Conservation (phyloP, 2,113 vertebrate genomes). For the Psammodynastes pulverulentus region DNA sequence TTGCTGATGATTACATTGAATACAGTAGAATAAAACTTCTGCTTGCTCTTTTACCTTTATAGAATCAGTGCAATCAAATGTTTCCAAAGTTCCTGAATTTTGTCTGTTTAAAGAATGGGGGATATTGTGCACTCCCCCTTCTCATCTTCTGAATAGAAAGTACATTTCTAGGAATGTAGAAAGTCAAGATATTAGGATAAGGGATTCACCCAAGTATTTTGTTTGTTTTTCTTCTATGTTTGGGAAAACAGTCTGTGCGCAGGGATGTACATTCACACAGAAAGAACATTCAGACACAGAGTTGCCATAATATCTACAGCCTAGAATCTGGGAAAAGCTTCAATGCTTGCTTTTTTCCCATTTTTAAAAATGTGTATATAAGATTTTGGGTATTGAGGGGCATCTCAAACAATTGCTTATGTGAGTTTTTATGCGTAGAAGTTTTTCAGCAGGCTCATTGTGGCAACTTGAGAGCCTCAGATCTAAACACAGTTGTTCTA, state of each 20-base stretch:
- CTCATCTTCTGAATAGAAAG: not conserved
- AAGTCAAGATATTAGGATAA: not conserved
- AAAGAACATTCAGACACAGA: not conserved
- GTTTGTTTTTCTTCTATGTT: not conserved
- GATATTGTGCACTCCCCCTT: not conserved
- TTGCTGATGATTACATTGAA: not conserved
- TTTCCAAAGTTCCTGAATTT: not conserved
- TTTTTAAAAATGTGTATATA: not conserved
- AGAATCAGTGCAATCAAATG: not conserved
- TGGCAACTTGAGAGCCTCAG: not conserved
- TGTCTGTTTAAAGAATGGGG: not conserved
- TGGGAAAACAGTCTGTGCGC: not conserved
- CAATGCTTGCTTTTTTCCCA: not conserved
- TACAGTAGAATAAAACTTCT: not conserved
- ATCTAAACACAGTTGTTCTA: not conserved
- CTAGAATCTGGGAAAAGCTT: not conserved
- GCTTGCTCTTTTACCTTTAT: not conserved
- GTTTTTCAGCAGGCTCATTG: not conserved
- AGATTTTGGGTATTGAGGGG: not conserved
- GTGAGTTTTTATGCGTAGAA: not conserved
- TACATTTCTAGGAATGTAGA: not conserved
- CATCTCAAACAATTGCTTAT: not conserved
- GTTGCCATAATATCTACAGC: not conserved
- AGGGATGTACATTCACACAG: not conserved
- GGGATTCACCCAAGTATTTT: not conserved